Conservation (phyloP, 2,888 invertebrate genomes). For the Pammene fasciana region DNA sequence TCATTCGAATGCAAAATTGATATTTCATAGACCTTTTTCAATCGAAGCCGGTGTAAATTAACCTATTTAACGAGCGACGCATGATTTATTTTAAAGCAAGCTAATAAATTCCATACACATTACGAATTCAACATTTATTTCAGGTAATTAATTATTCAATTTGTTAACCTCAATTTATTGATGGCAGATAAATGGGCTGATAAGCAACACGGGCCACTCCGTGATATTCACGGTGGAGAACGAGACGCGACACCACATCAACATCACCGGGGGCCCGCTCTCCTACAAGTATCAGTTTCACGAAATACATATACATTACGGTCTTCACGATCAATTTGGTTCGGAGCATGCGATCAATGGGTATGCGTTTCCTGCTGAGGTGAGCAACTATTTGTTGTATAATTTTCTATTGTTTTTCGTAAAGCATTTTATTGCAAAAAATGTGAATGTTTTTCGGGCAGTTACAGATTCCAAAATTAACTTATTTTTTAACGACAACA, state of each 20-base stretch:
- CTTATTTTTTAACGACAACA: too few relatives aligned
- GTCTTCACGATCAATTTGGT: conserved; percentile 94
- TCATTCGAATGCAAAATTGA: too few relatives aligned
- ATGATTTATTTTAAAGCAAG: conserved; percentile 27
- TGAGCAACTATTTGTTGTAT: conserved; percentile 72
- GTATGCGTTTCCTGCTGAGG: conserved; percentile 98
- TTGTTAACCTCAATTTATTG: conserved; percentile 46
- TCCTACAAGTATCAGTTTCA: conserved; percentile 98
- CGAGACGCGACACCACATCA: conserved; percentile 92
- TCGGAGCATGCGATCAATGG: conserved; percentile 99
- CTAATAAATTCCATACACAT: conserved; percentile 27
- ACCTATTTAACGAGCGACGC: conserved; percentile 13
- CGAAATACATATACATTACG: conserved; percentile 97
- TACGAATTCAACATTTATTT: conserved; percentile 36
- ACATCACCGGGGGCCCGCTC: conserved; percentile 97
- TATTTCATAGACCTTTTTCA: too few relatives aligned
- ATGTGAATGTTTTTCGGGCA: too few relatives aligned
- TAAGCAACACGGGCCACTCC: conserved; percentile 97
- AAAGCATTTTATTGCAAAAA: too few relatives aligned
- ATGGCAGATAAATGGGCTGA: conserved; percentile 91
- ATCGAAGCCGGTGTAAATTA: neutral
- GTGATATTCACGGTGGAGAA: conserved; percentile 96
- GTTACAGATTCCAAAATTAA: too few relatives aligned
- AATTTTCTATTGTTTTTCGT: neutral
- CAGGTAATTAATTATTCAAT: conserved; percentile 36